These are phyloP conservation scores for Pterocles gutturalis DNA, from an alignment of 2,113 vertebrate genomes.

Conservation along the genomic window DNA sequence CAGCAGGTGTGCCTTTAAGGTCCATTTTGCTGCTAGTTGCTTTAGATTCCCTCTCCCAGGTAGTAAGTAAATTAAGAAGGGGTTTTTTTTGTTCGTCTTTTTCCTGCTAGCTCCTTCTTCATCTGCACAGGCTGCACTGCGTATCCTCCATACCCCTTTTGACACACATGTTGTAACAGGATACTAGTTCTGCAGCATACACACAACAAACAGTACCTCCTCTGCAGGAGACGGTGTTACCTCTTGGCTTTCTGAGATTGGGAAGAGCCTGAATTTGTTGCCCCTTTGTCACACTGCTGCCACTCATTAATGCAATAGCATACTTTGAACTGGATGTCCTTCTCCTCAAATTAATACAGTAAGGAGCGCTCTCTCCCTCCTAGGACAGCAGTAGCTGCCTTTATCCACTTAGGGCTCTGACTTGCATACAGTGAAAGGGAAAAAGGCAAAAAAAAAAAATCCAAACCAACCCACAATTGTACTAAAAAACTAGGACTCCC, in stretches of 20 bases:
- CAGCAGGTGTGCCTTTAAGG: background rate
- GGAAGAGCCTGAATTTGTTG: background rate
- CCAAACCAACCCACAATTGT: background rate
- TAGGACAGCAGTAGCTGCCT: background rate
- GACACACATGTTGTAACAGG: background rate
- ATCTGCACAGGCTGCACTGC: background rate
- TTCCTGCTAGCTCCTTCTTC: background rate
- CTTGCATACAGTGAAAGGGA: background rate
- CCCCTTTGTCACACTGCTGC: background rate
- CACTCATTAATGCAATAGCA: background rate
- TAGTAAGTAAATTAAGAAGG: background rate
- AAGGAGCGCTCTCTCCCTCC: background rate
- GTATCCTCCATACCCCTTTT: background rate
- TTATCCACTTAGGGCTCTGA: background rate
- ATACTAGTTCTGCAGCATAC: background rate
- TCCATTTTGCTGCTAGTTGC: background rate
- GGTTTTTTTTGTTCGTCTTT: accelerated
- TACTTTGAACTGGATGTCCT: background rate
- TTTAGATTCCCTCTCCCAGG: background rate
- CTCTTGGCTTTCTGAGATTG: background rate
- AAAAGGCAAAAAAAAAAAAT: no score
- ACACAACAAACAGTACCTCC: background rate
- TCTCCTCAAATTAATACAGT: background rate
- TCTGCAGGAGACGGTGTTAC: background rate
- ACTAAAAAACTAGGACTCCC: background rate